Conservation (phyloP, 2,797 vertebrate genomes). For the Danionella dracula region DNA sequence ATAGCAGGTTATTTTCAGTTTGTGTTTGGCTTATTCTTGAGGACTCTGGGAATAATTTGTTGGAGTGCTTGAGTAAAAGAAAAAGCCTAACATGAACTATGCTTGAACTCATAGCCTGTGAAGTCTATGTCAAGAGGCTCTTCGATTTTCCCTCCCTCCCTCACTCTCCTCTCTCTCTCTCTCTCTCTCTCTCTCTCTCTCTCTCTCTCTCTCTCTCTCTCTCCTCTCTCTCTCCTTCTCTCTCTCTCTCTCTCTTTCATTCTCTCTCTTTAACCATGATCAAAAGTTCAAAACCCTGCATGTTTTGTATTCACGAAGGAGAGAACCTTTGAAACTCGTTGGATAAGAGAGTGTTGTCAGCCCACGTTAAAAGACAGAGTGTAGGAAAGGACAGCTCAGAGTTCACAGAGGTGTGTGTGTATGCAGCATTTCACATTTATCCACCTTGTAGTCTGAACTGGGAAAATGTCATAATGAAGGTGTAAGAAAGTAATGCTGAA, state of each 20-base stretch:
- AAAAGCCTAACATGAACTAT: conserved; percentile 71
- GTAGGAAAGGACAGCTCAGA: conserved; percentile 38
- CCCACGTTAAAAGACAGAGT: conserved; percentile 63
- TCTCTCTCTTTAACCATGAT: conserved; percentile 65
- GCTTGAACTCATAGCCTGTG: conserved; percentile 70
- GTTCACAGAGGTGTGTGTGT: conserved; percentile 55
- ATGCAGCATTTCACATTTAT: neutral
- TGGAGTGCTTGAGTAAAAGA: conserved; percentile 69
- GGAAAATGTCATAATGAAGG: conserved; percentile 31
- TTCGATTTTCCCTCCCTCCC: conserved; percentile 64
- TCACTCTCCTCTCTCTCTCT: conserved; percentile 45
- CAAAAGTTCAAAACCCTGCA: conserved; percentile 73
- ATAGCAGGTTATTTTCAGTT: neutral
- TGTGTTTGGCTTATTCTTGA: conserved; percentile 33
- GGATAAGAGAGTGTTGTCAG: conserved; percentile 73
- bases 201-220: conserved; percentile 55
- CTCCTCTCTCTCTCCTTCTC: conserved; percentile 51
- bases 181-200: conserved; percentile 55
- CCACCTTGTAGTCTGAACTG: neutral
- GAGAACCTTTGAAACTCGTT: conserved; percentile 71
- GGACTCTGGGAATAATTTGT: conserved; percentile 47
- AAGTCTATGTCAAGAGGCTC: conserved; percentile 69
- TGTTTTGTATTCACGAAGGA: conserved; percentile 75
- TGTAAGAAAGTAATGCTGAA: conserved; percentile 31
- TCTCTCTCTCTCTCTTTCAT: conserved; percentile 55